Conservation (phyloP, 2,113 vertebrate genomes). For the Picathartes gymnocephalus region DNA sequence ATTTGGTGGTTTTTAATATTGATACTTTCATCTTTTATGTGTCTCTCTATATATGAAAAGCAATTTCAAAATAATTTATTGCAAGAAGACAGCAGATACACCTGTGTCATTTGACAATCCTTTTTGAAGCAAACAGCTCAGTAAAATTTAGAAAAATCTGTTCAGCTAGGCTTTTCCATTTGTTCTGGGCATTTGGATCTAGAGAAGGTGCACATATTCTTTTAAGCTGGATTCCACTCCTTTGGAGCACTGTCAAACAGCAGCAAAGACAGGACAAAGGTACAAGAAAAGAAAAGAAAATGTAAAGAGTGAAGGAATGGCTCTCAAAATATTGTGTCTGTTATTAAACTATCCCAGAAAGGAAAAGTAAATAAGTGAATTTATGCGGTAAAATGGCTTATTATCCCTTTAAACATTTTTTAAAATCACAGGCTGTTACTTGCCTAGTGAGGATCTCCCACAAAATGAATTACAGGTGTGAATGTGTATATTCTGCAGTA, state of each 20-base stretch:
- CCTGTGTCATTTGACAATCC: neutral
- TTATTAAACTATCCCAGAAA: neutral
- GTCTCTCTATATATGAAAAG: neutral
- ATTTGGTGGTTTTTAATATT: neutral
- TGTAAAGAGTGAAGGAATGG: neutral
- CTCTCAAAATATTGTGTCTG: neutral
- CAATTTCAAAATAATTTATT: neutral
- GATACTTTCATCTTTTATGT: neutral
- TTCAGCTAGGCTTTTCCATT: neutral
- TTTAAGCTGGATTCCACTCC: neutral
- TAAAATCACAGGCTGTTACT: neutral
- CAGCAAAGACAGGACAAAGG: neutral
- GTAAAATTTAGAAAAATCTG: neutral
- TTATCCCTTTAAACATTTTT: neutral
- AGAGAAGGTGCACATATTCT: neutral
- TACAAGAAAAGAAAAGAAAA: neutral
- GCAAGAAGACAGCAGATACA: neutral
- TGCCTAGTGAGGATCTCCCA: neutral
- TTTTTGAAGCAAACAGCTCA: neutral
- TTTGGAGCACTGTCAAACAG: neutral
- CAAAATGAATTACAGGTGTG: neutral
- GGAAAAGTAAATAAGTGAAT: neutral
- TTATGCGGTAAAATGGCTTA: neutral
- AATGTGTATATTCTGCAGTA: neutral
- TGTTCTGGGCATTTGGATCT: neutral